Conservation (phyloP, 2,888 invertebrate genomes). For the Drosophila austrosaltans region DNA sequence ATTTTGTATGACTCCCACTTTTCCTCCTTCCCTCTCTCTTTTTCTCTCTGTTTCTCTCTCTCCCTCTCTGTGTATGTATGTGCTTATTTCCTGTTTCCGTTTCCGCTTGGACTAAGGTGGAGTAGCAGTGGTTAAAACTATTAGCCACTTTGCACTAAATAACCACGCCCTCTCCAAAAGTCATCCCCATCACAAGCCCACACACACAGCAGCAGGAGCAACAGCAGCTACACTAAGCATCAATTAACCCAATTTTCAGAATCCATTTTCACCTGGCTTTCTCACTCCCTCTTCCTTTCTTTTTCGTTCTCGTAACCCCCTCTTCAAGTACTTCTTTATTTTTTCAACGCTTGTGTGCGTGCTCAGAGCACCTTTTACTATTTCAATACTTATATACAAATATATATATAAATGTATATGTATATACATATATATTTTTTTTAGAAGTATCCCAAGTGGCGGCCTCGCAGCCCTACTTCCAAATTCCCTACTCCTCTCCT, state of each 20-base stretch:
- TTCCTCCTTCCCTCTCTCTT: conserved; percentile 1
- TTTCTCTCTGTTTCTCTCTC: neutral
- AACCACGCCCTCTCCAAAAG: conserved; percentile 60
- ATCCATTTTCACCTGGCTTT: conserved; percentile 77
- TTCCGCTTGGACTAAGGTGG: conserved; percentile 52
- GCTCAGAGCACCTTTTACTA: conserved; percentile 43
- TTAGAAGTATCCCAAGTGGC: conserved; percentile 33
- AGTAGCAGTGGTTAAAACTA: conserved; percentile 54
- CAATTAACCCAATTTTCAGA: conserved; percentile 79
- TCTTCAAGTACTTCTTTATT: conserved; percentile 42
- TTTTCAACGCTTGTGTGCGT: conserved; percentile 35
- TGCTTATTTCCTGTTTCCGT: conserved; percentile 76
- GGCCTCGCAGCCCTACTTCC: conserved; percentile 32
- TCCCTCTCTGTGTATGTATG: conserved; percentile 51
- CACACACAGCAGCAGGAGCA: conserved; percentile 37
- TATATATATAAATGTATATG: conserved; percentile 32
- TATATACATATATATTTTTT: conserved; percentile 9
- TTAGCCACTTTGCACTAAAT: conserved; percentile 77
- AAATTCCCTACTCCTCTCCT: conserved; percentile 18
- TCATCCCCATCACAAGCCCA: conserved; percentile 20
- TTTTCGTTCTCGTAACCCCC: conserved; percentile 28
- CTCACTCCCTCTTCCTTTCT: conserved; percentile 38
- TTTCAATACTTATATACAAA: conserved; percentile 10
- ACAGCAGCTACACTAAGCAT: conserved; percentile 66
- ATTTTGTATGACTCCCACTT: conserved; percentile 54